Percentiles rank a stretch among this genome's conserved stretches.
These are phyloP conservation scores for Empis livida DNA, from an alignment of 2,888 invertebrate genomes.

Conservation along the genomic window DNA sequence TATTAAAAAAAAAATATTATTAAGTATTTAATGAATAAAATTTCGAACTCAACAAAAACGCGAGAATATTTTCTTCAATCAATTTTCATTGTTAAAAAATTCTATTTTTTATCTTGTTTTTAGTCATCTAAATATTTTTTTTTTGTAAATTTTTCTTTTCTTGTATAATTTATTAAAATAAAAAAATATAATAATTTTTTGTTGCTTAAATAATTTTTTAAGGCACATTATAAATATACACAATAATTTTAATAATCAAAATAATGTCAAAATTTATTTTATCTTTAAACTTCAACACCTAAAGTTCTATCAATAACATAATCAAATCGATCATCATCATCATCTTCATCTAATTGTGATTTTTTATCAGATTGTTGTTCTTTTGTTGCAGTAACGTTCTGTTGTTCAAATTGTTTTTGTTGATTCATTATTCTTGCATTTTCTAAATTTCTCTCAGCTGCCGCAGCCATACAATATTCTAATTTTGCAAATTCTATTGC, in stretches of 20 bases:
- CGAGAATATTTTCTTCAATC: conserved; percentile 21
- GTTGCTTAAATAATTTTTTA: too few relatives aligned
- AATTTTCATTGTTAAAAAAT: too few relatives aligned
- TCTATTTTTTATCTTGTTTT: too few relatives aligned
- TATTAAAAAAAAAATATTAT: conserved; percentile 1
- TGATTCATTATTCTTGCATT: conserved; percentile 8
- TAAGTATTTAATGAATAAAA: conserved; percentile 9
- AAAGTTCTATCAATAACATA: conserved; percentile 72
- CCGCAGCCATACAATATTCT: conserved; percentile 3
- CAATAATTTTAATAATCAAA: too few relatives aligned
- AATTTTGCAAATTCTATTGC: conserved; percentile 8
- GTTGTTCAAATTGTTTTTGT: conserved; percentile 5
- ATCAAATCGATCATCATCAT: conserved; percentile 48
- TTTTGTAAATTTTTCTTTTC: too few relatives aligned
- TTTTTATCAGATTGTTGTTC: too few relatives aligned
- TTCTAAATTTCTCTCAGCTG: conserved; percentile 1
- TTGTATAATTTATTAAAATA: too few relatives aligned
- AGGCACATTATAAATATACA: too few relatives aligned
- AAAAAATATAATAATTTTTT: too few relatives aligned
- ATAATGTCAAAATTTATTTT: not conserved
- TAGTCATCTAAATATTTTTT: too few relatives aligned
- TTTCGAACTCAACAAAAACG: conserved; percentile 35
- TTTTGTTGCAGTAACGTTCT: too few relatives aligned
- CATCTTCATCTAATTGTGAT: conserved; percentile 11
- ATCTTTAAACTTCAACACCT: conserved; percentile 66